Evolutionary conservation across 2,113 vertebrate species (phyloP), one percentile per base, ranked within the genome.

Genomic region (Gambusia affinis): DNA sequence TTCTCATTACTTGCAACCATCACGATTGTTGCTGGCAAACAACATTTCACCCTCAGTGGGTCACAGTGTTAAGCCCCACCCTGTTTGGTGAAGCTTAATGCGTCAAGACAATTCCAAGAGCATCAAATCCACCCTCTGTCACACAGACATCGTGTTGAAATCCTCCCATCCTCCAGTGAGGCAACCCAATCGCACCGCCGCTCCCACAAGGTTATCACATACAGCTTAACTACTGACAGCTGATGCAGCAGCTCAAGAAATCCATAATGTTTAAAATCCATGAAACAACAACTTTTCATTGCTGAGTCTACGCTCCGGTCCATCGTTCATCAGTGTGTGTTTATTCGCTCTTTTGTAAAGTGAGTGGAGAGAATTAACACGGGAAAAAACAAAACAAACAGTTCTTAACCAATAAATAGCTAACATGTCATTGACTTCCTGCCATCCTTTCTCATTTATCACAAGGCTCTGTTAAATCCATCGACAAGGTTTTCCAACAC

Each of bases 1-100:
- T 70, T 62, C 29, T 67, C 72, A 62, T 86, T 64, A 51, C 73
- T 63, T 85, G 47, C 60, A 33, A 64, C 64, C 7, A 2, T 76
- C 65, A 74, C 2, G 11, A 74, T 81, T 75, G 24, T 85, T 39
- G 27, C 11, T 42, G 12, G n/a, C 63, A 63, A 82, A 85, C 63
- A 75, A 57, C 66, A 70, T 70, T 42, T 4, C 63, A 64, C 29
- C 54, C 51, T 44, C 64, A 51, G n/a, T 30, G 42, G 75, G 60
- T 82, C 35, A 75, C 44, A 63, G 78, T 60, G 68, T 80, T 75
- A 61, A 73, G 42, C 68, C 60, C 42, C 39, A 7, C n/a, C 17
- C 42, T 72, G 17, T 54, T 44, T 39, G 44, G 35, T 60, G 51
- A 60, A 66, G 27, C 31, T 66, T 33, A 44, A 72, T 65, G 42